Evolutionary conservation across 2,888 invertebrate species (phyloP), one percentile per base, ranked within the genome.

Genomic region (Hypena proboscidalis): DNA sequence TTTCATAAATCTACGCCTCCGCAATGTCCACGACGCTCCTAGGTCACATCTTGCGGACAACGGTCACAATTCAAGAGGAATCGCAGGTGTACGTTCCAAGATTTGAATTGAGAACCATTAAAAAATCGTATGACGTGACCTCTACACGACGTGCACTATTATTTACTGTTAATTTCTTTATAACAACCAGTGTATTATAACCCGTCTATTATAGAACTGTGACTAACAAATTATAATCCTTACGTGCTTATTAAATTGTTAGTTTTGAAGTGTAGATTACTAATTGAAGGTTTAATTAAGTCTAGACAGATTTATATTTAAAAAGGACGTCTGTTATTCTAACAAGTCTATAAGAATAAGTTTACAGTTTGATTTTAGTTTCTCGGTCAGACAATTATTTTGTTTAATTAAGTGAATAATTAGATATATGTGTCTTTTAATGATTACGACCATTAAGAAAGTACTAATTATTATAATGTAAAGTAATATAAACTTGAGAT

Each of bases 1-100:
- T 77, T 77, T 69, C 64, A 84, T 84, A 86, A 84, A 85, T 85
- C 85, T 78, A 67, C 83, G 82, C 83, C 83, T 76, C 78, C 83
- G 77, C 62, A 54, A n/a, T 32, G 33, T 40, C 34, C 51, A 32
- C 57, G 54, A 54, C 48, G 54, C 26, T 48, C 56, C 61, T 65
- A 64, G 55, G 66, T 60, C 63, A 63, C 46, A 42, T 31, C 55
- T 44, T 42, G 51, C 40, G 43, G 53, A 60, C 54, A 35, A 47
- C 67, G 62, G 34, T 50, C 58, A 55, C 62, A 55, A 51, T 47
- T 58, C 45, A 46, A 58, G 66, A 37, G 35, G 35, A 57, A 53
- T 49, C 55, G 50, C 60, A 62, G 60, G 68, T 62, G 52, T 38
- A 45, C 10, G 10, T 14, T 21, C 8, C 11, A 10, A 45, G 23